These are phyloP conservation scores for Geodia barretti DNA, from an alignment of 37 sponge, comb jelly and placozoan species.

Conservation along the genomic window DNA sequence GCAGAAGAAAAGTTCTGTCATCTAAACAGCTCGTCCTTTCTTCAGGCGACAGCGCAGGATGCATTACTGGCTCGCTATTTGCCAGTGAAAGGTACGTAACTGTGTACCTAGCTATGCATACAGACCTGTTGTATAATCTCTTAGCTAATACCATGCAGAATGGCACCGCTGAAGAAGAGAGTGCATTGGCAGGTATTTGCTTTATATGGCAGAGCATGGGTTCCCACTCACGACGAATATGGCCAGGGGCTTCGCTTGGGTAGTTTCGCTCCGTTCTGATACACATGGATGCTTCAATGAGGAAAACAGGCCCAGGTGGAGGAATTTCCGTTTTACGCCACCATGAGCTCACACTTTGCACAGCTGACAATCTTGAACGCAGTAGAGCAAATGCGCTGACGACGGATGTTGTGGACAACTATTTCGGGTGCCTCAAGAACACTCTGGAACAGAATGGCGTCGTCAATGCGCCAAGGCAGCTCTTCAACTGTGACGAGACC, in stretches of 20 bases:
- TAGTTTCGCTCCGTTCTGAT: neutral
- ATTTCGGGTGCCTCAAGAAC: constrained; percentile 13
- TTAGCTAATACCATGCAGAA: no score
- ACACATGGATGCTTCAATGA: neutral
- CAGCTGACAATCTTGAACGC: constrained; percentile 5
- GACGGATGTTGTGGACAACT: neutral
- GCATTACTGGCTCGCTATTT: no score
- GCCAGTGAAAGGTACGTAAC: no score
- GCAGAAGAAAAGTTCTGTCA: no score
- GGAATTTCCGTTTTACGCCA: neutral
- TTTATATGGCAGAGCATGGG: constrained; percentile 16
- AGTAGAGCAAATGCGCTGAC: constrained; percentile 2
- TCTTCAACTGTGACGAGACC: constrained; percentile 32
- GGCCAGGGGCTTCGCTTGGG: constrained; percentile 11
- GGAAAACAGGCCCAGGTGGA: constrained; percentile 1
- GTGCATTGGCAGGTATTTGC: neutral
- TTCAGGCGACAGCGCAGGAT: no score
- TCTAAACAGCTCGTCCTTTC: no score
- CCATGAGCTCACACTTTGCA: constrained; percentile 4
- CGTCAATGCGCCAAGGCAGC: neutral
- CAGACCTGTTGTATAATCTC: no score
- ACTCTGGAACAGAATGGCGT: constrained; percentile 11
- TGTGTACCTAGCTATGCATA: no score
- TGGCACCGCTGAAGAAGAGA: neutral
- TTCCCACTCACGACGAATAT: constrained; percentile 1